phyloP scores from a whole-genome alignment of 2,113 vertebrate genomes.

The Xiphophorus couchianus region DNA sequence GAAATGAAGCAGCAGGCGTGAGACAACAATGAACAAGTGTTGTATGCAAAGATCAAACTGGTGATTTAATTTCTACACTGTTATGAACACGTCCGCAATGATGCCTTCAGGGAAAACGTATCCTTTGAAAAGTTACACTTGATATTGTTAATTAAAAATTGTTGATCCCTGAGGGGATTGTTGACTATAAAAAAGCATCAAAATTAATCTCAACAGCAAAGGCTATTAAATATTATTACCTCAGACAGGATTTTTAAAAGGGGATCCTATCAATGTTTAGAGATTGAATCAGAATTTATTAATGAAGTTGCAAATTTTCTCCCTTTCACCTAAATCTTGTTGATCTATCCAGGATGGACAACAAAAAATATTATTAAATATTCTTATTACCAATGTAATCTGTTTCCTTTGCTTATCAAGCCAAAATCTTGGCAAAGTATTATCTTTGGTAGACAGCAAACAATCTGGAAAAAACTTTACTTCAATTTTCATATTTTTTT shows the following conservation, averaged over 20 bases:
- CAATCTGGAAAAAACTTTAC: too few species aligned
- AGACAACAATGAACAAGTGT: slow-evolving; percentile 16
- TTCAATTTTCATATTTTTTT: too few species aligned
- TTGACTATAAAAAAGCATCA: slow-evolving; percentile 28
- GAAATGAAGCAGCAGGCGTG: neutral
- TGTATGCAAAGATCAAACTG: slow-evolving; percentile 38
- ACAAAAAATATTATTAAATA: neutral
- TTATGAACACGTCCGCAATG: slow-evolving; percentile 14
- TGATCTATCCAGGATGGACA: neutral
- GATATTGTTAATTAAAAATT: slow-evolving; percentile 63
- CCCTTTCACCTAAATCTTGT: neutral
- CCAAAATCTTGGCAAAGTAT: too few species aligned
- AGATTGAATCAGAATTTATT: neutral
- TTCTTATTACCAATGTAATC: too few species aligned
- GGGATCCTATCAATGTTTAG: neutral
- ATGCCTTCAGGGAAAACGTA: slow-evolving; percentile 36
- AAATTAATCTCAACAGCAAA: slow-evolving; percentile 20
- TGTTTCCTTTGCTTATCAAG: too few species aligned
- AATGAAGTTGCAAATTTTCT: slow-evolving; percentile 3
- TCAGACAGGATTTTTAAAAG: slow-evolving; percentile 1
- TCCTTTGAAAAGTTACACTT: slow-evolving; percentile 32
- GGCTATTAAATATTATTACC: slow-evolving; percentile 16
- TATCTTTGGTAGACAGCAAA: too few species aligned
- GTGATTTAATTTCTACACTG: slow-evolving; percentile 39
- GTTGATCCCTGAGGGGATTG: slow-evolving; percentile 54